These are phyloP conservation scores for Zapus hudsonius DNA, from an alignment of 2,113 vertebrate species.

Conservation along the genomic window DNA sequence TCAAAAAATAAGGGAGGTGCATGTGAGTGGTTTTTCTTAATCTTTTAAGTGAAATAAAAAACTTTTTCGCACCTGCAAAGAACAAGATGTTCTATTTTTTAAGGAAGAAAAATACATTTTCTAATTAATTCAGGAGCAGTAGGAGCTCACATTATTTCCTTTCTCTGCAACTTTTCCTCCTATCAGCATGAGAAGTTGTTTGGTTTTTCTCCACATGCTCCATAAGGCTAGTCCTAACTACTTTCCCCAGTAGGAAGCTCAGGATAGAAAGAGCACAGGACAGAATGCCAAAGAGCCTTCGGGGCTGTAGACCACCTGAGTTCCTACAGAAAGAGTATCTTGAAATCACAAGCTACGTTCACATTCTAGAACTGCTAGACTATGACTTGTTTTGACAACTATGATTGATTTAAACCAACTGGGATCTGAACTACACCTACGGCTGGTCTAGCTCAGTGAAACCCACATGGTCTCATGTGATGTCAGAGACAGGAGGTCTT, in stretches of 20 bases:
- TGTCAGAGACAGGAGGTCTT: background rate
- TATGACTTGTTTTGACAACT: background rate
- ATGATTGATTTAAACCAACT: background rate
- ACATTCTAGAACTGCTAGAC: background rate
- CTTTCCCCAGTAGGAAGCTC: conserved; percentile 18
- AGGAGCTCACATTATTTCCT: conserved; percentile 59
- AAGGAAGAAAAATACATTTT: conserved; percentile 61
- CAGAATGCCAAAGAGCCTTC: background rate
- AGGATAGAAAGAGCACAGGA: background rate
- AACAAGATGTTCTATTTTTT: conserved; percentile 60
- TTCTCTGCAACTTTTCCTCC: conserved; percentile 54
- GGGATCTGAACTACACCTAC: background rate
- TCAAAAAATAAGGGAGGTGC: background rate
- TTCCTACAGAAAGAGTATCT: background rate
- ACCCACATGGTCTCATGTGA: background rate
- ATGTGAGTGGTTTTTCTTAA: conserved; percentile 57
- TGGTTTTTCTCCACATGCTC: conserved; percentile 29
- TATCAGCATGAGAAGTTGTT: conserved; percentile 14
- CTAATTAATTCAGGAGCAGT: conserved; percentile 64
- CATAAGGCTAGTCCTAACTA: background rate
- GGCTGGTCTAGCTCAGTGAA: background rate
- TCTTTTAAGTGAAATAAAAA: conserved; percentile 58
- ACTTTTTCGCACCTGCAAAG: conserved; percentile 27
- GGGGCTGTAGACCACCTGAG: conserved; percentile 3
- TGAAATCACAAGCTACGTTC: background rate